Evolutionary conservation across 2,113 vertebrate genomes (phyloP), one percentile per base, ranked within the genome.

Genomic region (Pogona vitticeps): DNA sequence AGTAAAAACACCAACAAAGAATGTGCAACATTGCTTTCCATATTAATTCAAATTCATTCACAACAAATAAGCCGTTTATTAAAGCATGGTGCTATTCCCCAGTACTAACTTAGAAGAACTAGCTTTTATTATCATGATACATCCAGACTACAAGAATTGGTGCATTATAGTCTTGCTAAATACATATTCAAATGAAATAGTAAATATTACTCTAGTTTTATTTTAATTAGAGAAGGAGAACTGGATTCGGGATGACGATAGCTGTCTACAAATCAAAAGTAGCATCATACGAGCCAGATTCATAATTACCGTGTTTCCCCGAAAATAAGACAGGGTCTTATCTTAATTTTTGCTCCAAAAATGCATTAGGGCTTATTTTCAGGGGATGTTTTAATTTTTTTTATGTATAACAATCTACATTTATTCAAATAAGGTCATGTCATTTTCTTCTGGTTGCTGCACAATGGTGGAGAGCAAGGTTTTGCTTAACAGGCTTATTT

Each of bases 31-130:
- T 75, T 76, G 89, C 72, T 26, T 90, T 10, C 65, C 88, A 20
- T 9, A 89, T 86, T 58, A 89, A n/a, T n/a, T n/a, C n/a, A 88
- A 93, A 93, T 56, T 52, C 18, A 72, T 7, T 70, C 65, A 52
- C 7, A 31, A 26, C n/a, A 71, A 18, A 71, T 21, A 28, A 52
- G 2, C 31, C 70, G 33, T 1, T 1, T 31, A n/a, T n/a, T n/a
- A 14, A 70, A 20, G 33, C n/a, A n/a, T n/a, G 65, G 15, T 65
- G 63, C 26, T 59, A 65, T 65, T 65, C 63, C 42, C 28, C 26
- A 31, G 26, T 76, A 76, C 31, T 63, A 63, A 80, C 63, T 40
- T 36, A 40, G 18, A n/a, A n/a, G n/a, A 42, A 76, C 10, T 0
- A 58, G 17, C 61, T 68, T 85, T 82, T 28, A 70, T 82, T 88